phyloP scores from a whole-genome alignment of 2,888 invertebrate genomes.

The Hedychridium roseum region DNA sequence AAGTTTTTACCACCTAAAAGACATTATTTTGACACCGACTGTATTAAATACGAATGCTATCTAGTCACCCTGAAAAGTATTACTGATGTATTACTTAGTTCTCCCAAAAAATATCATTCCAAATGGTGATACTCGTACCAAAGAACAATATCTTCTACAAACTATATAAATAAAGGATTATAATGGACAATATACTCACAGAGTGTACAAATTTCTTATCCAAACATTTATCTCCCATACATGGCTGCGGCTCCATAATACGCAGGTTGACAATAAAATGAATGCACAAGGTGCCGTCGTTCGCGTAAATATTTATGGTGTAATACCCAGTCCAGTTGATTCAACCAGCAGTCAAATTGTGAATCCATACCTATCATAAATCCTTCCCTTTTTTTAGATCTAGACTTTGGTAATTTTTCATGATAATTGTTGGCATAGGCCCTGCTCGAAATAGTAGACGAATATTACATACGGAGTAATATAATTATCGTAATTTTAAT shows the following conservation, averaged over 20 bases:
- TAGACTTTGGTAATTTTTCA: no score
- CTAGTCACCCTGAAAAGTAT: no score
- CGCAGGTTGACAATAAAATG: constrained; percentile 39
- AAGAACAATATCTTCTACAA: no score
- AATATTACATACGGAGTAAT: neutral
- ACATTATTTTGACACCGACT: no score
- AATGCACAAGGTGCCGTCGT: constrained; percentile 33
- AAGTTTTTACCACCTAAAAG: no score
- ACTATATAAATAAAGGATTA: no score
- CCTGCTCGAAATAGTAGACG: neutral
- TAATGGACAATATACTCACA: no score
- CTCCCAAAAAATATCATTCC: no score
- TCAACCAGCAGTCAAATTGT: constrained; percentile 33
- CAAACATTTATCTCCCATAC: constrained; percentile 10
- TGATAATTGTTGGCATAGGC: constrained; percentile 1
- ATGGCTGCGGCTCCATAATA: constrained; percentile 27
- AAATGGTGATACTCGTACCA: no score
- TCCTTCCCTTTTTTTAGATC: neutral
- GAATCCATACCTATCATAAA: neutral
- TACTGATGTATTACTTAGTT: no score
- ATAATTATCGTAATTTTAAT: neutral
- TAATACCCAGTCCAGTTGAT: constrained; percentile 37
- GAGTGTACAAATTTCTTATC: no score
- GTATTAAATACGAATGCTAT: no score
- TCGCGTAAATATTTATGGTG: constrained; percentile 39